Evolutionary conservation across 2,888 invertebrate species (phyloP).

Genomic region (Zonitis immaculata): DNA sequence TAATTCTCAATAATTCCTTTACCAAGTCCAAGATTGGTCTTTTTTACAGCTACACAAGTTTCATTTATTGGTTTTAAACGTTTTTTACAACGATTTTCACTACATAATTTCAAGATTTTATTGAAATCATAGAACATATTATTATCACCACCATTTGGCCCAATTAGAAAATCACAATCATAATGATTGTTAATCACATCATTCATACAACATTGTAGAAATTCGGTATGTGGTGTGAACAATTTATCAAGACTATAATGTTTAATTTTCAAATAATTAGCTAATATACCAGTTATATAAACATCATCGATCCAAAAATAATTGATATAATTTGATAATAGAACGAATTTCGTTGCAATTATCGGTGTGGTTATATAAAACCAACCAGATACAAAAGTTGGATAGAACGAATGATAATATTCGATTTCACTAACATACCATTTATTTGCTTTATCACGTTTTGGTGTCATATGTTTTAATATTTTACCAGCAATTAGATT

Average conservation of each 20-base stretch:
- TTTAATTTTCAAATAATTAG: constrained; percentile 55
- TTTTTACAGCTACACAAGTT: constrained; percentile 55
- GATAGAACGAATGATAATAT: constrained; percentile 59
- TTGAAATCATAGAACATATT: constrained; percentile 64
- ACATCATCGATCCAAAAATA: constrained; percentile 94
- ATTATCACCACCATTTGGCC: constrained; percentile 73
- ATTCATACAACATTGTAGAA: constrained; percentile 68
- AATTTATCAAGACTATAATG: constrained; percentile 56
- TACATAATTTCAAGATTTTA: constrained; percentile 58
- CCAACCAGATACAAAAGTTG: constrained; percentile 79
- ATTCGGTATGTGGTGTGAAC: constrained; percentile 68
- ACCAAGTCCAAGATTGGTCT: constrained; percentile 36
- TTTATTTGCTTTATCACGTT: constrained; percentile 65
- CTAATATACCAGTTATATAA: constrained; percentile 75
- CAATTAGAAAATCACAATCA: constrained; percentile 65
- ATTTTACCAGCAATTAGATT: constrained; percentile 62
- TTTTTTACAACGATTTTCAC: constrained; percentile 52
- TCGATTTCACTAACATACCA: constrained; percentile 74
- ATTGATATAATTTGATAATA: constrained; percentile 53
- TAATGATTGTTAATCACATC: constrained; percentile 54
- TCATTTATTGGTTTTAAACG: constrained; percentile 53
- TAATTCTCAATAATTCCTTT: constrained; percentile 32
- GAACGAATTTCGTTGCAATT: constrained; percentile 56
- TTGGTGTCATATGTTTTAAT: constrained; percentile 59
- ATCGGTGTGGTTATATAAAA: constrained; percentile 70